Base-by-base conservation (phyloP, 1,140 invertebrate species). In the Micrasema longulum region DNA sequence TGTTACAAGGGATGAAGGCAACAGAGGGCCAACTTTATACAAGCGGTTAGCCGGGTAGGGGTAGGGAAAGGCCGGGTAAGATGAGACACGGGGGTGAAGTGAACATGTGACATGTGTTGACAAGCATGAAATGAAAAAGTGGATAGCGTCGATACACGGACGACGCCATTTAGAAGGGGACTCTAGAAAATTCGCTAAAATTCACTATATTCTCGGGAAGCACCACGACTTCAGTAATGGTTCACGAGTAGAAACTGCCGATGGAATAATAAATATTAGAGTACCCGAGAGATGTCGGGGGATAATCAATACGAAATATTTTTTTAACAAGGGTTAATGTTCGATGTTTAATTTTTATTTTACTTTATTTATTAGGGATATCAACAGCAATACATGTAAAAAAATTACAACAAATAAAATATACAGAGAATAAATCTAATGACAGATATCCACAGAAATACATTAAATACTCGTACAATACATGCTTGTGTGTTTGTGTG, bases 261-360 rank as follows among this genome's bases (percentile, higher is more conserved):
- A 75, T 75, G 65, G 73, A 75, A 75, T 75, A 75, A 75, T 75
- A 75, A 75, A 75, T 75, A 72, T 75, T 75, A 69, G 69, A 75
- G 73, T 75, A 69, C 69, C 14, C 9, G 23, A 63, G 36, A 73
- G n/a, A n/a, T 66, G 43, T 47, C 60, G 22, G 14, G 14, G 10
- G n/a, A 57, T 57, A 31, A 57, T 57, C 36, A 48, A 9, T 38
- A 9, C 9, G 36, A 67, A 67, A 45, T 43, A 12, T 43, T 6
- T 43, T 45, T 38, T 38, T 38, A 14, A 14, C 9, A 14, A 9
- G 18, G 18, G 4, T 45, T 0, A 0, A 1, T 14, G n/a, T 45
- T 45, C 7, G n/a, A 45, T 6, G 10, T 3, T 14, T 14, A 14
- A 14, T n/a, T 14, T 9, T 45, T 45, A 5, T 45, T 45, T 45